Evolutionary conservation across 2,113 vertebrate genomes (phyloP).

Genomic region (Apaloderma vittatum): DNA sequence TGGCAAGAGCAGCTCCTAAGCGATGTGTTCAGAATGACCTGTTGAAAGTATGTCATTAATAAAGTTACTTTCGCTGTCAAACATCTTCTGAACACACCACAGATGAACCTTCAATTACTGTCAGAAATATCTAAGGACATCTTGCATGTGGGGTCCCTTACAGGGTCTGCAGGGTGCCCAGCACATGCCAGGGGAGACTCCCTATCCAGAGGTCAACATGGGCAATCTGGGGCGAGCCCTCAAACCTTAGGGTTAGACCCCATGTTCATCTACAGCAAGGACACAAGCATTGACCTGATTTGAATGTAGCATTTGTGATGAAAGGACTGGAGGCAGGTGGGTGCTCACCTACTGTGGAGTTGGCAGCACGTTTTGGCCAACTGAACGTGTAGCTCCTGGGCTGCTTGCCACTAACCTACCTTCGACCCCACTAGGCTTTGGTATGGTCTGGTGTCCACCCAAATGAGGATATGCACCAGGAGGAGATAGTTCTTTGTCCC

Average conservation of each 20-base stretch:
- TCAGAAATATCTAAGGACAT: neutral
- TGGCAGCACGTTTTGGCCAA: neutral
- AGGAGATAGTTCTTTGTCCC: neutral
- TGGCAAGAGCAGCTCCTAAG: neutral
- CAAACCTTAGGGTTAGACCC: neutral
- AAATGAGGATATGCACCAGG: fast-evolving
- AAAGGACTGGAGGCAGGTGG: neutral
- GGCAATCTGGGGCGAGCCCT: neutral
- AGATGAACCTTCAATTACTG: neutral
- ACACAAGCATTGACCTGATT: neutral
- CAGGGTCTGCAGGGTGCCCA: neutral
- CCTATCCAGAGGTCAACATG: neutral
- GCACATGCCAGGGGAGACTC: fast-evolving
- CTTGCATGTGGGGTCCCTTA: neutral
- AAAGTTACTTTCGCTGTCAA: neutral
- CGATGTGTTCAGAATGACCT: neutral
- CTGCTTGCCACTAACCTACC: neutral
- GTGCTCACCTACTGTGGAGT: fast-evolving
- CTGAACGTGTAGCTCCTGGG: neutral
- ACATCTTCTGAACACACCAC: neutral
- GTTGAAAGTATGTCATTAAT: neutral
- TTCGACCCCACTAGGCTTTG: neutral
- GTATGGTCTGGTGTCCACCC: neutral
- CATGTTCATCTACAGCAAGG: neutral
- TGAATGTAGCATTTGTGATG: neutral